Conservation (phyloP, 2,113 vertebrate genomes). For the Aplodontia rufa region DNA sequence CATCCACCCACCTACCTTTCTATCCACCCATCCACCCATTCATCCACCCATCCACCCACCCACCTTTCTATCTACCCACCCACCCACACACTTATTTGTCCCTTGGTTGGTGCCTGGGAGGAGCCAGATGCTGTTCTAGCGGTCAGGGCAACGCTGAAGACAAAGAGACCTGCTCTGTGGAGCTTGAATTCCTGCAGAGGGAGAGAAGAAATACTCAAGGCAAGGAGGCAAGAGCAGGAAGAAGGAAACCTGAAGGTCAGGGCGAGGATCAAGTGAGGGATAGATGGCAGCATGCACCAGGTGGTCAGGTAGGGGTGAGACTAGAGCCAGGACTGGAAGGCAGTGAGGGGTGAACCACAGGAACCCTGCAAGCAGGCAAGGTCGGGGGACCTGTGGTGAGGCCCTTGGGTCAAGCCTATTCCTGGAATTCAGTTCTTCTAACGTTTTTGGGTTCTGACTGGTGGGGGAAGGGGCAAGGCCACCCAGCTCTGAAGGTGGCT, state of each 20-base stretch:
- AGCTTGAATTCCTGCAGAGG: background rate
- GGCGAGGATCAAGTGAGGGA: background rate
- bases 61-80: too few relatives aligned
- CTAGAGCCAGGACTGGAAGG: background rate
- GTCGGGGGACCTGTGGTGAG: background rate
- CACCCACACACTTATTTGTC: accelerated
- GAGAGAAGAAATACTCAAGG: too few relatives aligned
- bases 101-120: accelerated
- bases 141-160: accelerated
- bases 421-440: background rate
- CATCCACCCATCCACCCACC: too few relatives aligned
- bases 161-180: background rate
- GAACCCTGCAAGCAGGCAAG: background rate
- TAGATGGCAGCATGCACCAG: too few relatives aligned
- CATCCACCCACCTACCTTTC: too few relatives aligned
- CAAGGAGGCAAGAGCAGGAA: background rate
- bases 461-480: background rate
- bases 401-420: background rate
- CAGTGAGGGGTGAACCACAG: background rate
- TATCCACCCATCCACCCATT: too few relatives aligned
- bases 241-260: too few relatives aligned
- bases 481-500: background rate
- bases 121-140: accelerated
- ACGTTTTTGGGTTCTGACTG: background rate
- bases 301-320: background rate